Percentiles rank a stretch among this genome's conserved stretches.
Conservation (phyloP, 1,140 invertebrate species). For the Condylostylus longicornis region DNA sequence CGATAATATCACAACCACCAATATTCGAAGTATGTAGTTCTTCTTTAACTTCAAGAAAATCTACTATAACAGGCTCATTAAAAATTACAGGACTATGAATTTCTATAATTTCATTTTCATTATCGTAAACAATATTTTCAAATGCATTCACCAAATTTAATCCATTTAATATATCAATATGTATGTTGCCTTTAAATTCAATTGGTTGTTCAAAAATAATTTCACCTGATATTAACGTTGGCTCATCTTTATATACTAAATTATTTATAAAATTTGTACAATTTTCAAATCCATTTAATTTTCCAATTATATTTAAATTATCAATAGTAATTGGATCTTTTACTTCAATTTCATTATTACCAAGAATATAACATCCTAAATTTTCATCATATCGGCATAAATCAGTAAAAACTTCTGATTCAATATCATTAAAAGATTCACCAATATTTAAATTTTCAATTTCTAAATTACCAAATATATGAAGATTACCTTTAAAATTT, state of each 20-base stretch:
- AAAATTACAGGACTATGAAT: conserved; percentile 14
- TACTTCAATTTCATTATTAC: conserved; percentile 8
- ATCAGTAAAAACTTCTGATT: conserved; percentile 5
- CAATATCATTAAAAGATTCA: conserved; percentile 9
- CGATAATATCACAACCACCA: conserved; percentile 17
- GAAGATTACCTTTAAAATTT: conserved; percentile 15
- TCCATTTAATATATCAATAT: conserved; percentile 14
- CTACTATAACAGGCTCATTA: conserved; percentile 8
- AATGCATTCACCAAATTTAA: conserved; percentile 6
- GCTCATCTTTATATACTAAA: conserved; percentile 14
- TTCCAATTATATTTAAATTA: conserved; percentile 14
- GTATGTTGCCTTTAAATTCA: conserved; percentile 10
- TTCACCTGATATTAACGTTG: conserved; percentile 2
- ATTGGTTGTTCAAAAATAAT: conserved; percentile 22
- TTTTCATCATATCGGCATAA: conserved; percentile 10
- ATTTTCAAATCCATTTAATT: conserved; percentile 4
- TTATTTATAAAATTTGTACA: conserved; percentile 14
- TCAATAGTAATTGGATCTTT: conserved; percentile 2
- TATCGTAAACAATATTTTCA: conserved; percentile 9
- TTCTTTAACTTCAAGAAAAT: conserved; percentile 5
- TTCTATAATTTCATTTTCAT: conserved; percentile 2
- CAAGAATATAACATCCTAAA: conserved; percentile 11
- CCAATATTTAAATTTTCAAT: conserved; percentile 11
- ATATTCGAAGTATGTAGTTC: conserved; percentile 5
- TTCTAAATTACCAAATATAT: conserved; percentile 12